Conservation (phyloP, 2,113 vertebrate genomes). For the Serilophus lunatus region DNA sequence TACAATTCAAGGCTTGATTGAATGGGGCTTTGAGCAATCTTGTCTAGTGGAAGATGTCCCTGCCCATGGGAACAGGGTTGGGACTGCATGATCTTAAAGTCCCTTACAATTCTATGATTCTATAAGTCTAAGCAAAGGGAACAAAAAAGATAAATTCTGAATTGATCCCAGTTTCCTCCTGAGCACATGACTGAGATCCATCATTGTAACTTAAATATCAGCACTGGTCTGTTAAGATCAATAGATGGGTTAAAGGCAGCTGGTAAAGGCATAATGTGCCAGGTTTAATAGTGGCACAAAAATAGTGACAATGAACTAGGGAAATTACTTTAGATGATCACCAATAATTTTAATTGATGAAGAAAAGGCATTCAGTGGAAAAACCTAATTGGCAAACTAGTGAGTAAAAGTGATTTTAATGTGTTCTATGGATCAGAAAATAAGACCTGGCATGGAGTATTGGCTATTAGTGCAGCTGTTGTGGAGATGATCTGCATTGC, state of each 20-base stretch:
- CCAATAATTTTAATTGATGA: slow-evolving; percentile 76
- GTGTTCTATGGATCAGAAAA: slow-evolving; percentile 58
- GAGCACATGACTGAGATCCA: not conserved
- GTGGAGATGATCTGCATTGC: slow-evolving; percentile 25
- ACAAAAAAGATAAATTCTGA: not conserved
- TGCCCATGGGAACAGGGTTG: not conserved
- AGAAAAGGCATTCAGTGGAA: slow-evolving; percentile 70
- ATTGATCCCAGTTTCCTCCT: not conserved
- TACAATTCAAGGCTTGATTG: not conserved
- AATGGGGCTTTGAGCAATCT: not conserved
- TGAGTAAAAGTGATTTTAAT: slow-evolving; percentile 71
- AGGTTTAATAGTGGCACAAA: slow-evolving; percentile 29
- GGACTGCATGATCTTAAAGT: not conserved
- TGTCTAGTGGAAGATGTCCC: not conserved
- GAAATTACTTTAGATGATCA: slow-evolving; percentile 72
- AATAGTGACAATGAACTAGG: slow-evolving; percentile 58
- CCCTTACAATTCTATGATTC: not conserved
- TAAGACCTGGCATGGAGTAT: slow-evolving; percentile 43
- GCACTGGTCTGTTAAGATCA: slow-evolving; percentile 7
- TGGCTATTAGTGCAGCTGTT: slow-evolving; percentile 62
- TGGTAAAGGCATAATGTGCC: not conserved
- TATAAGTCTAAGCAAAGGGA: not conserved
- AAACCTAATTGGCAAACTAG: slow-evolving; percentile 71
- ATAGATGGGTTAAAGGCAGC: slow-evolving; percentile 34
- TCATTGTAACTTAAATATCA: not conserved